Percentiles rank a stretch among this genome's conserved stretches.
These are phyloP conservation scores for Leiothrix lutea DNA, from an alignment of 2,113 vertebrate genomes.

Conservation along the genomic window DNA sequence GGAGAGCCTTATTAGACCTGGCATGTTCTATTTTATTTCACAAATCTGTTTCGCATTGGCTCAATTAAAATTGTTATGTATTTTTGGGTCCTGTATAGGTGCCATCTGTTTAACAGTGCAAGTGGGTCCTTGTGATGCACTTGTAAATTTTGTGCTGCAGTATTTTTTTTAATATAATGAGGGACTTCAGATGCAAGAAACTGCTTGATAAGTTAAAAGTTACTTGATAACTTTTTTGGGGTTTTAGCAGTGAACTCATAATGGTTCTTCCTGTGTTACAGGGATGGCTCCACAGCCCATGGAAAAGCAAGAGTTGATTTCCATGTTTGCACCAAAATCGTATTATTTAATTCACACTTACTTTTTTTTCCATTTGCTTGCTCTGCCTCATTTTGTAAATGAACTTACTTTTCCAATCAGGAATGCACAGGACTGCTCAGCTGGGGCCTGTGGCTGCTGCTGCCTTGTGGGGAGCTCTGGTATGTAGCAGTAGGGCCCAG, in stretches of 20 bases:
- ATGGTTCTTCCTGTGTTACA: neutral
- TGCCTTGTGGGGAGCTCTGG: neutral
- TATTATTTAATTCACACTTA: conserved; percentile 5
- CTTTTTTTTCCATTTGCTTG: neutral
- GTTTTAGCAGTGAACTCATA: neutral
- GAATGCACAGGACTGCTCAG: neutral
- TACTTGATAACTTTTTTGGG: neutral
- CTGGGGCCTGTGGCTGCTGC: neutral
- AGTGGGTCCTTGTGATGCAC: conserved; percentile 35
- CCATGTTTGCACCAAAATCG: neutral
- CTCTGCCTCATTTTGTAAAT: neutral
- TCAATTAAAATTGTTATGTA: conserved; percentile 68
- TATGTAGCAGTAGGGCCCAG: neutral
- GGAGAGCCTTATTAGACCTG: conserved; percentile 44
- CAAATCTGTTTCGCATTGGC: conserved; percentile 65
- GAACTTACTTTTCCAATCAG: neutral
- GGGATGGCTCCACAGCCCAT: neutral
- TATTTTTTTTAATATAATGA: conserved; percentile 18
- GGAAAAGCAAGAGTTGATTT: conserved; percentile 14
- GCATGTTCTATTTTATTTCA: conserved; percentile 56
- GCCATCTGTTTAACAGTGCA: conserved; percentile 56
- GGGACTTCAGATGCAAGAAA: neutral
- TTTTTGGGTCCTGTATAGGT: conserved; percentile 59
- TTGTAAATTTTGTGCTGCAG: conserved; percentile 40
- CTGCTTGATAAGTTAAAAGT: too few species aligned